Base-by-base conservation (phyloP, 2,797 vertebrate species). In the Rhynchotus rufescens region DNA sequence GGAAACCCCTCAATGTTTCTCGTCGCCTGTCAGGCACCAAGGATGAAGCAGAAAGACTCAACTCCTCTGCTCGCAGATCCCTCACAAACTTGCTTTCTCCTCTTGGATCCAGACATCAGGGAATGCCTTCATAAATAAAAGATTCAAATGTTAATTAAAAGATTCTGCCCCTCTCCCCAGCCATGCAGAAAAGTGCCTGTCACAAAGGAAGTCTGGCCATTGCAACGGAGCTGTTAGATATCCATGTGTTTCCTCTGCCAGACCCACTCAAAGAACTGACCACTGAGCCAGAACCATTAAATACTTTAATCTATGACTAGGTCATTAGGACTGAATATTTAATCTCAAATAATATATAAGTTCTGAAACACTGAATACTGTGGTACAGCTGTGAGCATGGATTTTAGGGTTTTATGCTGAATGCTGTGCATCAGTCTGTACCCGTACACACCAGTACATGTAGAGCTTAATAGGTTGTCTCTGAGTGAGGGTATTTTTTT, bases 131-230 rank as follows among this genome's bases (percentile, higher is more conserved):
- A 89, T 94, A 90, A 94, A 94, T 93, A 93, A 94, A 52, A 75
- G 61, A 95, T 79, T 86, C n/a, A 59, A 90, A 83, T 62, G 57
- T 54, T 92, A 95, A 96, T 95, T 95, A 5, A 86, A 95, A 80
- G 79, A 88, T 74, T 51, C 45, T 88, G 40, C 81, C 68, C 60
- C 52, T 28, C 12, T 79, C 71, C 64, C 52, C 82, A 88, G 84
- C 60, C 77, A 59, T 45, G 59, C 44, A 92, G 84, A 87, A 78
- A 78, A 84, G 26, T 44, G 40, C 62, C 66, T 47, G 72, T 5
- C 0, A 89, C 67, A 86, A 84, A 83, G 78, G 60, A 95, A 87
- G 79, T 49, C 30, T 38, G 81, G 73, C 30, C 78, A 23, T 20
- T 80, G 74, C 73, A 74, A 32, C 69, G 38, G 83, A 76, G 66